Conservation (phyloP, 2,797 vertebrate genomes). For the Epinephelus awoara region DNA sequence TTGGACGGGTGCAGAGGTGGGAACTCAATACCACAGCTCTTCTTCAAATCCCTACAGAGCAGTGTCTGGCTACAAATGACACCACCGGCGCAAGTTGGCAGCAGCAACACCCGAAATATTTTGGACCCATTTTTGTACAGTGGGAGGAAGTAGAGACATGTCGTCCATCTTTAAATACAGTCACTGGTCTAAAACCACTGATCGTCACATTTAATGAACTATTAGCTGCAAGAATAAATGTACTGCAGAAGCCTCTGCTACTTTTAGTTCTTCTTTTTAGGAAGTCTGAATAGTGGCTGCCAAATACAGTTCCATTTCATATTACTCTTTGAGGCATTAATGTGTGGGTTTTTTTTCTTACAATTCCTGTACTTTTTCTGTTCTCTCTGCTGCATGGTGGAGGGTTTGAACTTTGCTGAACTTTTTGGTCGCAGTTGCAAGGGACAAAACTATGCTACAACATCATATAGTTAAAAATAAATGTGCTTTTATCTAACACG, state of each 20-base stretch:
- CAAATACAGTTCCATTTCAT: not conserved
- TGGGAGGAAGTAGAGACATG: too few relatives aligned
- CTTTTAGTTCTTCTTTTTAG: not conserved
- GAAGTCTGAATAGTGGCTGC: not conserved
- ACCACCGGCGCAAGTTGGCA: too few relatives aligned
- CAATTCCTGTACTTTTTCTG: not conserved
- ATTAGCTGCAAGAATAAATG: not conserved
- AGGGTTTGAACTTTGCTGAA: conserved; percentile 16
- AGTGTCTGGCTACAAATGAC: too few relatives aligned
- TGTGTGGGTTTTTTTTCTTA: not conserved
- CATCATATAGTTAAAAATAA: conserved; percentile 16
- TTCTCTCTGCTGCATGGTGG: not conserved
- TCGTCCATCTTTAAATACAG: too few relatives aligned
- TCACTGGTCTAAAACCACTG: not conserved
- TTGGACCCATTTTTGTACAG: too few relatives aligned
- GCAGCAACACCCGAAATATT: too few relatives aligned
- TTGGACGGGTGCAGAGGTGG: too few relatives aligned
- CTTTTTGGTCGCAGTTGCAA: not conserved
- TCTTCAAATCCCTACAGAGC: too few relatives aligned
- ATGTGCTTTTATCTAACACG: conserved; percentile 15
- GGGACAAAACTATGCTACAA: not conserved
- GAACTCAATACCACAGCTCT: too few relatives aligned
- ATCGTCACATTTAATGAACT: not conserved
- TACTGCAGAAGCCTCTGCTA: not conserved
- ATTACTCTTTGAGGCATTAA: not conserved